Evolutionary conservation across 2,888 invertebrate species (phyloP).

Genomic region (Proisotoma minuta): DNA sequence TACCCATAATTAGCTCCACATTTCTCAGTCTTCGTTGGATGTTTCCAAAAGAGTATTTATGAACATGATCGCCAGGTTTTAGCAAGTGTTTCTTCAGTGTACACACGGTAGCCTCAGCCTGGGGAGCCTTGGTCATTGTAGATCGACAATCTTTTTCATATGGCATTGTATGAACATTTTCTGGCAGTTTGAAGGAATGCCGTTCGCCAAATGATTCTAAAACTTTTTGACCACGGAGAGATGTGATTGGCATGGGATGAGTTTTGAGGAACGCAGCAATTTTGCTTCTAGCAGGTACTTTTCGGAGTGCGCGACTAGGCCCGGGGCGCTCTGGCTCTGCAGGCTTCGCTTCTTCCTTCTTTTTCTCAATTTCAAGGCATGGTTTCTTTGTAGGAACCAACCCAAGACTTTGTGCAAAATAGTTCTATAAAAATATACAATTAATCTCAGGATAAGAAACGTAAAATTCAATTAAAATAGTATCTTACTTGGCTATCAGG

Average conservation of each 20-base stretch:
- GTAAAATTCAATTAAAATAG: too few species aligned
- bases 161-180: background rate
- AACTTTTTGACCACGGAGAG: background rate
- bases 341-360: background rate
- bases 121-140: background rate
- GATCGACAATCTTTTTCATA: constrained; percentile 2
- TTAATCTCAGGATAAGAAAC: too few species aligned
- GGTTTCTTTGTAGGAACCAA: background rate
- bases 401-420: background rate
- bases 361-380: background rate
- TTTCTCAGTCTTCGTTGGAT: background rate
- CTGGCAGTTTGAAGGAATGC: background rate
- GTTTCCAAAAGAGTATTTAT: background rate
- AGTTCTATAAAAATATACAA: background rate
- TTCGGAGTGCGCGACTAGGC: background rate
- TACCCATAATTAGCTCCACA: constrained; percentile 4
- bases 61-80: background rate
- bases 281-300: constrained; percentile 8
- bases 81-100: constrained; percentile 6
- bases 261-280: background rate
- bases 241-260: constrained; percentile 4
- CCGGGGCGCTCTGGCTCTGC: background rate
- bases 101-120: background rate
- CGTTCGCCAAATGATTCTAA: background rate
- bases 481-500: background rate